These are phyloP conservation scores for Ophioninae sp. DNA, from an alignment of 2,888 invertebrate genomes.

Conservation along the genomic window DNA sequence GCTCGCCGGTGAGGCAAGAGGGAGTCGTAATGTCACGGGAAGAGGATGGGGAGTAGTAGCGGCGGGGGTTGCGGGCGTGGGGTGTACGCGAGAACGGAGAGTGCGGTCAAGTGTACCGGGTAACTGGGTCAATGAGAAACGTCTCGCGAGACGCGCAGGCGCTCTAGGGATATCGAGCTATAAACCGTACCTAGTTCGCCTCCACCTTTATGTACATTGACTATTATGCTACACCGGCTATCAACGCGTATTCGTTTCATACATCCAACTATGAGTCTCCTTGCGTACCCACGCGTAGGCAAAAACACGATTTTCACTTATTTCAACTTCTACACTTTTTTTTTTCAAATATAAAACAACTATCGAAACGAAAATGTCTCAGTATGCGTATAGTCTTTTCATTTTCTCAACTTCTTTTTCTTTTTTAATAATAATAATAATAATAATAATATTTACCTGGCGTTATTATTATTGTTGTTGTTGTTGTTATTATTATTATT, in stretches of 20 bases:
- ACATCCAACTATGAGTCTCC: conserved; percentile 12
- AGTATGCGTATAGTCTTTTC: too few relatives aligned
- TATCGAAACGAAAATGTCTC: too few relatives aligned
- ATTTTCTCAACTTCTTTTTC: too few relatives aligned
- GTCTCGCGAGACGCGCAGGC: conserved; percentile 72
- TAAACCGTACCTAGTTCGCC: conserved; percentile 61
- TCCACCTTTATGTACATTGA: conserved; percentile 48
- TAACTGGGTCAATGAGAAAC: conserved; percentile 80
- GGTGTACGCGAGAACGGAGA: conserved; percentile 64
- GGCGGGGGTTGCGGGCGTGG: conserved; percentile 9
- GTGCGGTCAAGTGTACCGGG: conserved; percentile 81
- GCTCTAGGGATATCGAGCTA: conserved; percentile 65
- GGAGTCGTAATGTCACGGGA: too few relatives aligned
- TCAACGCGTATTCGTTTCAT: conserved; percentile 25
- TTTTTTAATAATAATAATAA: too few relatives aligned
- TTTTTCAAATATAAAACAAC: too few relatives aligned
- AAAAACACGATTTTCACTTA: too few relatives aligned
- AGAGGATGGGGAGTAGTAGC: conserved; percentile 47
- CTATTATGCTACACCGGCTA: conserved; percentile 24
- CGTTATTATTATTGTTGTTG: too few relatives aligned
- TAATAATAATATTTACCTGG: too few relatives aligned
- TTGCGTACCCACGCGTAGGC: background rate
- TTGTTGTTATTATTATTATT: too few relatives aligned
- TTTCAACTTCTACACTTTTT: too few relatives aligned
- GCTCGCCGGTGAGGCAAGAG: too few relatives aligned